Conservation (phyloP, 2,888 invertebrate genomes). For the Watsonalla binaria region DNA sequence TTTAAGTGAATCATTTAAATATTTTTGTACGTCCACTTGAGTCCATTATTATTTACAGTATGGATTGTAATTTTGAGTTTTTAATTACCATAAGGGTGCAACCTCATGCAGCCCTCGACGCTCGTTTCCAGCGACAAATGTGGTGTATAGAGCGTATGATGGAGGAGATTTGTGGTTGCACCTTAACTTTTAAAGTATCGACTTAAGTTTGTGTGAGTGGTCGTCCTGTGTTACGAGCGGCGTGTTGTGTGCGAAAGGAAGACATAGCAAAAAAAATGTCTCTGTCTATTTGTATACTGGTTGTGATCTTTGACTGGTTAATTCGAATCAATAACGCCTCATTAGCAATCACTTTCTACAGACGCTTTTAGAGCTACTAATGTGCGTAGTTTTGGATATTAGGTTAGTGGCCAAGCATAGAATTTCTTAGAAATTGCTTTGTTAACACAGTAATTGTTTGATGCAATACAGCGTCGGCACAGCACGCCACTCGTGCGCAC, state of each 20-base stretch:
- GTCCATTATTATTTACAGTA: constrained; percentile 47
- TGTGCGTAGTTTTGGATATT: too few relatives aligned
- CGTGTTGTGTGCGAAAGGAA: constrained; percentile 24
- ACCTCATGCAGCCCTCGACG: too few relatives aligned
- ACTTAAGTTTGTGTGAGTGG: constrained; percentile 57
- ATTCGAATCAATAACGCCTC: constrained; percentile 9
- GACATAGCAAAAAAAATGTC: constrained; percentile 4
- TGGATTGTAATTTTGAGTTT: constrained; percentile 32
- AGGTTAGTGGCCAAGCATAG: too few relatives aligned
- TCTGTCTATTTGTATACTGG: constrained; percentile 24
- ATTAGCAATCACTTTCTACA: background rate
- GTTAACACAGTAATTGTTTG: too few relatives aligned
- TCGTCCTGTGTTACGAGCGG: constrained; percentile 24
- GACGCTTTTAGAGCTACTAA: too few relatives aligned
- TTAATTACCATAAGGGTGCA: constrained; percentile 65
- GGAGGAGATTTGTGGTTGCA: too few relatives aligned
- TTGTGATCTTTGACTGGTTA: constrained; percentile 39
- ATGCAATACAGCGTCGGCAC: constrained; percentile 8
- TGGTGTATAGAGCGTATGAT: too few relatives aligned
- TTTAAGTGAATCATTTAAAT: constrained; percentile 49
- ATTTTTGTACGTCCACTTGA: constrained; percentile 55
- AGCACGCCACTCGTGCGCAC: constrained; percentile 44
- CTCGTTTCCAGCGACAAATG: too few relatives aligned
- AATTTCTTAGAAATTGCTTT: too few relatives aligned
- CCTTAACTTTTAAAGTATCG: constrained; percentile 54